These are phyloP conservation scores for Vanessa cardui DNA, from an alignment of 2,888 invertebrate genomes.

Conservation along the genomic window DNA sequence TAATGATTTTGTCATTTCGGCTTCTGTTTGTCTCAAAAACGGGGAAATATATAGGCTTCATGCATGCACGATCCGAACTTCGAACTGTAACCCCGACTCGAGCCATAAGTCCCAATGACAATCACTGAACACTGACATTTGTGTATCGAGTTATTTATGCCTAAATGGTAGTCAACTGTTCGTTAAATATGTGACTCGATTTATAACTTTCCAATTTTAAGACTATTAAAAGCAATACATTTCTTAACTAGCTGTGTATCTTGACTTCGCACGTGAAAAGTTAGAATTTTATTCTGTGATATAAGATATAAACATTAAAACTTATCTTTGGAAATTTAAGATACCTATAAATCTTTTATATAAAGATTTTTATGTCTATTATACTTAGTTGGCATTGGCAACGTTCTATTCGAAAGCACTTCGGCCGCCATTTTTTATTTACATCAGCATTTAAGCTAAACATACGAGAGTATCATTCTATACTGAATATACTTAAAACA, in stretches of 20 bases:
- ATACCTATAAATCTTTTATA: too few relatives aligned
- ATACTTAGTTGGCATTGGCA: too few relatives aligned
- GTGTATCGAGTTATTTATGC: constrained; percentile 27
- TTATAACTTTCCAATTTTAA: constrained; percentile 14
- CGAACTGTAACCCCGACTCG: constrained; percentile 46
- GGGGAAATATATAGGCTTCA: constrained; percentile 38
- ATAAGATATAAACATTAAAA: too few relatives aligned
- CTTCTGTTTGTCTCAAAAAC: constrained; percentile 31
- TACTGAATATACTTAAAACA: too few relatives aligned
- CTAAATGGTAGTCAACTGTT: constrained; percentile 22
- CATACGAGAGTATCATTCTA: too few relatives aligned
- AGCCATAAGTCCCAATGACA: constrained; percentile 33
- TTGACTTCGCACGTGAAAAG: too few relatives aligned
- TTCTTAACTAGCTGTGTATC: background rate
- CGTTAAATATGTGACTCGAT: constrained; percentile 17
- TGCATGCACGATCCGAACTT: constrained; percentile 45
- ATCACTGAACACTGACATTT: constrained; percentile 35
- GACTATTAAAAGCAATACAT: background rate
- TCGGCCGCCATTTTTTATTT: too few relatives aligned
- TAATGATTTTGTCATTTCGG: constrained; percentile 13
- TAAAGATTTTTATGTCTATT: too few relatives aligned
- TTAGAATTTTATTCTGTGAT: too few relatives aligned
- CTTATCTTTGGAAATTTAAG: too few relatives aligned
- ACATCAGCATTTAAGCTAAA: too few relatives aligned
- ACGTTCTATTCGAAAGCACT: too few relatives aligned